phyloP scores from a whole-genome alignment of 2,113 vertebrate species.

The Dipodomys spectabilis region DNA sequence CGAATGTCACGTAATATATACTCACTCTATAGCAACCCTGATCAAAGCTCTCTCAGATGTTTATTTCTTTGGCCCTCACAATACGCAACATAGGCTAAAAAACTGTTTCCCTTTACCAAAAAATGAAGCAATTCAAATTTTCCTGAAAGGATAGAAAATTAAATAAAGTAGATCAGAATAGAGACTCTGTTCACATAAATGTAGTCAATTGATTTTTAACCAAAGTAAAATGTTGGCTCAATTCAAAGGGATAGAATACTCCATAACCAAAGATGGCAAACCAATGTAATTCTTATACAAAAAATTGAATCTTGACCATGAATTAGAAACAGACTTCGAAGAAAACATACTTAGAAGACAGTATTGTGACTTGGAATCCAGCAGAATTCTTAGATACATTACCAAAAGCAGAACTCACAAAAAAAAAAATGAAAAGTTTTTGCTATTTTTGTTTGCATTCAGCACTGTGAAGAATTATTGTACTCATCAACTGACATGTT shows the following conservation, averaged over 20 bases:
- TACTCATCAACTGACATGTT: too few species aligned
- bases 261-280: background rate
- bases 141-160: background rate
- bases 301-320: background rate
- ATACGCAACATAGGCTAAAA: background rate
- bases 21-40: background rate
- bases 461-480: background rate
- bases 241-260: background rate
- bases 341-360: background rate
- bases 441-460: background rate
- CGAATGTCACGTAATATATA: background rate
- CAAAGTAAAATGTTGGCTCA: background rate
- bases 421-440: background rate
- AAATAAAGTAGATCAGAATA: background rate
- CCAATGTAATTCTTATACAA: background rate
- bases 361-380: background rate
- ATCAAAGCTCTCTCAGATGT: background rate
- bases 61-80: constrained; percentile 3
- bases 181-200: background rate
- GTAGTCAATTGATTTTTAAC: background rate
- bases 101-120: background rate
- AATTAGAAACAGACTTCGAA: background rate
- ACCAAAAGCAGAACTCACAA: background rate
- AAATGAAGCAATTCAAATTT: background rate
- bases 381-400: background rate